Base-by-base conservation (phyloP, 2,888 invertebrate genomes). In the Zaprionus lineosus region DNA sequence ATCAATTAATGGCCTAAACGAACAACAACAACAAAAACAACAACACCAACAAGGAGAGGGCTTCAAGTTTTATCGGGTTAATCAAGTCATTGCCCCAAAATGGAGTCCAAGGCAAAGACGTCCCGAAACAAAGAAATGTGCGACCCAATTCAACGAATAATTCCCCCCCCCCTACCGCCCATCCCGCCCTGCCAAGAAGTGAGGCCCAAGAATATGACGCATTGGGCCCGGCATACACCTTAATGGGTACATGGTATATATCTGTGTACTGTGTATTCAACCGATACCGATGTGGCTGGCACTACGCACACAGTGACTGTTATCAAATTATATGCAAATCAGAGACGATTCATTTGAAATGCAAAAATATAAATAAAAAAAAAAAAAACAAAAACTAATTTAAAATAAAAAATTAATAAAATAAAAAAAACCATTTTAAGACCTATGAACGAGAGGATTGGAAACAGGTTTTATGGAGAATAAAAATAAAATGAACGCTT, bases 51-150 rank as follows among this genome's bases (percentile, higher is more conserved):
- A n/a, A 11, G 11, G 21, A 15, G 18, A n/a, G 34, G 19, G 37
- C 19, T 9, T 29, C 12, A n/a, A 34, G 4, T 34, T 34, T 31
- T 4, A 12, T 31, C 11, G 11, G 53, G 44, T 77, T 64, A 75
- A 73, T 73, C 81, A 61, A 85, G 79, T 79, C 85, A 84, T 83
- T 79, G 79, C 85, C 85, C 79, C 66, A 79, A 78, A 84, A 66
- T 71, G 74, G 63, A 63, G 68, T 61, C 68, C 84, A 57, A 63
- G 14, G 24, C 36, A 15, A 39, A 56, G 36, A 36, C 59, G 56
- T 75, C 75, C 83, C 75, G 57, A 59, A 67, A 58, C 59, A 68
- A 47, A 59, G 57, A 82, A 73, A 69, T 74, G 78, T 60, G 79
- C 79, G 85, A 84, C 83, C 85, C 73, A 79, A 66, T 78, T 83